Evolutionary conservation across 2,888 invertebrate species (phyloP).

Genomic region (Liodrosophila aerea): DNA sequence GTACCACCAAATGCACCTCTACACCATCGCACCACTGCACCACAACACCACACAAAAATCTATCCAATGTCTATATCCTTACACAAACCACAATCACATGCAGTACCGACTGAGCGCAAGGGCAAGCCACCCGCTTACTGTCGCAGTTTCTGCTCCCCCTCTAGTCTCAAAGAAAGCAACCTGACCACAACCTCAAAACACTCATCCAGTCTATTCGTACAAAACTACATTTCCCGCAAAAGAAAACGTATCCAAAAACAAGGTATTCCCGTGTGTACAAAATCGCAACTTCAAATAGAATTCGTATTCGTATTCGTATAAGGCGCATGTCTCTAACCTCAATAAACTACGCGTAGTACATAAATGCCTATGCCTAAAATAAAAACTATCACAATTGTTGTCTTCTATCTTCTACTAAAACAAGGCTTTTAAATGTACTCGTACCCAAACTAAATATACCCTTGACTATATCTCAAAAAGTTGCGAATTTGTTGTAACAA

Average conservation of each 20-base stretch:
- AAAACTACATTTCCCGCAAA: conserved; percentile 82
- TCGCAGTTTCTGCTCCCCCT: conserved; percentile 82
- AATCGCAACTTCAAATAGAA: conserved; percentile 33
- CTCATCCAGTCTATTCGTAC: conserved; percentile 80
- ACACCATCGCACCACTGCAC: conserved; percentile 33
- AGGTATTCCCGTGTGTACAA: conserved; percentile 78
- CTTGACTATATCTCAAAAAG: conserved; percentile 10
- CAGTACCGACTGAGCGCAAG: conserved; percentile 80
- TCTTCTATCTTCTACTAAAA: conserved; percentile 37
- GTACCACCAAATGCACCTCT: conserved; percentile 14
- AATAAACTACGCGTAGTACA: conserved; percentile 1
- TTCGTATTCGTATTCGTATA: too few relatives aligned
- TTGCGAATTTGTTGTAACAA: conserved; percentile 33
- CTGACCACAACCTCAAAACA: conserved; percentile 71
- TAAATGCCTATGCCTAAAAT: conserved; percentile 16
- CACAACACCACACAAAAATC: conserved; percentile 23
- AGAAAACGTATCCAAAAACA: conserved; percentile 82
- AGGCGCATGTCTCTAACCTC: conserved; percentile 66
- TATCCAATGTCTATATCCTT: conserved; percentile 21
- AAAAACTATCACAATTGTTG: conserved; percentile 11
- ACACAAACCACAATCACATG: conserved; percentile 23
- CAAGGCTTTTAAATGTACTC: conserved; percentile 59
- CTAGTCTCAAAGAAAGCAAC: conserved; percentile 77
- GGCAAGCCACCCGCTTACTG: conserved; percentile 82
- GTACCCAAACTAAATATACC: conserved; percentile 74